These are phyloP conservation scores for Gasterosteus nipponicus DNA, from an alignment of 2,113 vertebrate genomes.

Conservation along the genomic window DNA sequence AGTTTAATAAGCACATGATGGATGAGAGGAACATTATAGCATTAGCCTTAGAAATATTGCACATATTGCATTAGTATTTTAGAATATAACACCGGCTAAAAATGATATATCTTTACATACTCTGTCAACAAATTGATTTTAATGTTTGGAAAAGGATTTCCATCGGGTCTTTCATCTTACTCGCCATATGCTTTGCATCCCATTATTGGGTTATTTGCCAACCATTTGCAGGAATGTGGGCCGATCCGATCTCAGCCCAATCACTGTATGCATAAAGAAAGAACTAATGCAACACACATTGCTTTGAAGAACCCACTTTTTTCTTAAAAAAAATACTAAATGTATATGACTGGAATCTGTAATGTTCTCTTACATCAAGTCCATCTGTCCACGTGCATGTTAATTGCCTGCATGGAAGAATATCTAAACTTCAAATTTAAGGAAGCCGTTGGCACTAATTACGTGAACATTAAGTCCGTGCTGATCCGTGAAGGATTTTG, in stretches of 20 bases:
- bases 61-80: not conserved
- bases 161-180: too few relatives aligned
- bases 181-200: slow-evolving; percentile 12
- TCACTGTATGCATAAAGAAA: not conserved
- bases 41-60: not conserved
- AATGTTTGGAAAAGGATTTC: not conserved
- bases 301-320: not conserved
- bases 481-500: not conserved
- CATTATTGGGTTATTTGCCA: not conserved
- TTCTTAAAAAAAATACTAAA: not conserved
- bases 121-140: not conserved
- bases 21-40: not conserved
- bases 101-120: not conserved
- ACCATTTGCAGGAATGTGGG: not conserved
- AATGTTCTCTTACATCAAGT: not conserved
- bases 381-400: not conserved
- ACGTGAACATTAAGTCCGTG: slow-evolving; percentile 5
- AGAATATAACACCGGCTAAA: not conserved
- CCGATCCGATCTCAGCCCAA: not conserved
- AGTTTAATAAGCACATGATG: not conserved
- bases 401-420: not conserved
- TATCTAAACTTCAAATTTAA: slow-evolving; percentile 44
- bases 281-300: not conserved
- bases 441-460: slow-evolving; percentile 19
- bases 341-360: not conserved